Evolutionary conservation across 2,888 invertebrate species (phyloP), one percentile per base, ranked within the genome.

Genomic region (Pammene aurita): DNA sequence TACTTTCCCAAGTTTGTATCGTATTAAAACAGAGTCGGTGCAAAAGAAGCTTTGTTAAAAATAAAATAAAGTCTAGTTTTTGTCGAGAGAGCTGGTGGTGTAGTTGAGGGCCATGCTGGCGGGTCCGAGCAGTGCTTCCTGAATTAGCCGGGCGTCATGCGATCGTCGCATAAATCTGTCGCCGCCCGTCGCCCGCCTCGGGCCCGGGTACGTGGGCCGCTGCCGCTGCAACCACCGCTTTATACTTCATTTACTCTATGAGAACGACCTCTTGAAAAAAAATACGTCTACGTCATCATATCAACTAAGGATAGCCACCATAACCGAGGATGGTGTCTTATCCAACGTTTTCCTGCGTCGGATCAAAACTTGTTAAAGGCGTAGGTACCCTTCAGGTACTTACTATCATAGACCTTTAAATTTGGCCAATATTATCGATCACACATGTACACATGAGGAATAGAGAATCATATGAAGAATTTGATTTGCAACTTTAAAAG

Each of bases 161-260:
- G 79, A 90, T 86, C 81, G 75, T 72, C 77, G 72, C 84, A 88
- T 90, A 88, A 89, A 90, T 89, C 85, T 84, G 83, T 86, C 86
- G 80, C 77, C 81, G 76, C 78, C 75, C 75, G 71, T 76, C 72
- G 73, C 26, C 26, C 70, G 61, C 75, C 76, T 73, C 71, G 74
- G 69, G 67, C 68, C 72, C 66, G 70, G 70, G 76, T 70, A 76
- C 72, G 82, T 79, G 77, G 81, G 80, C 76, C 55, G 7, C 56
- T 81, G 80, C 76, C 55, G 18, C 57, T 63, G 57, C 52, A 57
- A 44, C 35, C 35, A n/a, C 63, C 26, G 75, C 72, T 70, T 73
- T 74, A 78, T 80, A 75, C 73, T 26, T 70, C 4, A 80, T 80
- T 79, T 54, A 73, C 78, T 72, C 72, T 75, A 56, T 38, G 38